These are phyloP conservation scores for Eueides isabella DNA, from an alignment of 1,140 invertebrate species.

Conservation along the genomic window DNA sequence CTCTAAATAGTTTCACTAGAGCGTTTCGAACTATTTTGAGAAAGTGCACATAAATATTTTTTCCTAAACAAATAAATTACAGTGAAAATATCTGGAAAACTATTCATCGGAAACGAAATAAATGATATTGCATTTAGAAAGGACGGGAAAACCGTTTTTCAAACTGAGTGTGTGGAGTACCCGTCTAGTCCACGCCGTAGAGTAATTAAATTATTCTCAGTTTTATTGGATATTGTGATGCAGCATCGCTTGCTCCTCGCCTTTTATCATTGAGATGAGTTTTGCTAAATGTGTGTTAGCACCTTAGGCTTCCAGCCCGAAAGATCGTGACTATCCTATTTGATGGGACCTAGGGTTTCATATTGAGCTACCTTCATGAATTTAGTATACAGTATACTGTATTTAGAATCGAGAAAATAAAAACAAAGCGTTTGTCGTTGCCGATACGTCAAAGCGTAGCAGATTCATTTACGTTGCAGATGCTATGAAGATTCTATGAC, in stretches of 20 bases:
- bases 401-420: conserved; percentile 2
- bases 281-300: neutral
- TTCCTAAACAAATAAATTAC: conserved; percentile 6
- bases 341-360: neutral
- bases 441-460: neutral
- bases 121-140: conserved; percentile 12
- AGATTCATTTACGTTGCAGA: neutral
- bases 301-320: neutral
- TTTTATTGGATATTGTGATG: conserved; percentile 12
- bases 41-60: neutral
- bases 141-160: conserved; percentile 2
- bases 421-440: neutral
- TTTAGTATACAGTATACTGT: neutral
- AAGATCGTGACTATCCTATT: neutral
- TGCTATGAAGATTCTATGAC: neutral
- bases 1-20: neutral
- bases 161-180: conserved; percentile 1
- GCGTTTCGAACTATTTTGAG: neutral
- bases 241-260: neutral
- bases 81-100: neutral
- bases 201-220: conserved; percentile 9
- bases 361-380: neutral
- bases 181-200: neutral
- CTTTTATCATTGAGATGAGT: conserved; percentile 13
- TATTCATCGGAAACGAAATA: conserved; percentile 11